Evolutionary conservation across 1,140 invertebrate species (phyloP), one percentile per base, ranked within the genome.

Genomic region (Copidosoma floridanum): DNA sequence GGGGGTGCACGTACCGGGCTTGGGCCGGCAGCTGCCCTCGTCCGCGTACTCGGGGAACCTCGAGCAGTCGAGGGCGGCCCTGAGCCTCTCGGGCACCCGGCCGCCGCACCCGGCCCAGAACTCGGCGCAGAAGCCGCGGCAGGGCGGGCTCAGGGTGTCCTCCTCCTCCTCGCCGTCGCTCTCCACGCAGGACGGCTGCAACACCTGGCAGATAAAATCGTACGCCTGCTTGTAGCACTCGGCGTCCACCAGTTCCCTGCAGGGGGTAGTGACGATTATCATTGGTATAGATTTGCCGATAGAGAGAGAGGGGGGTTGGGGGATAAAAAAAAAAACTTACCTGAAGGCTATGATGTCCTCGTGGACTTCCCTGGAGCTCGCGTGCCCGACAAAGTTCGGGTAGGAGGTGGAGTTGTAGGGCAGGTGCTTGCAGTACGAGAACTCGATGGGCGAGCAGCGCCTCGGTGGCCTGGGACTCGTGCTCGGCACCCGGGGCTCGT

Each of bases 211-310:
- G 8, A 95, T 85, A 70, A 94, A 93, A 63, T 94, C 91, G 75
- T 90, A 88, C 2, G 92, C 90, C 63, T 90, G 81, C 59, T 89
- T 82, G 65, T 91, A 93, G 71, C 93, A 95, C 77, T 94, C 92
- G 1, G 90, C 90, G 71, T 95, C 92, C 2, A 94, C 86, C 1
- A 94, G 78, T 75, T 94, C 91, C 57, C 92, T 87, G 73, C 46
- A 70, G 59, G 18, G 6, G 0, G n/a, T n/a, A 32, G 29, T 12
- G 29, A 32, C 29, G 6, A 32, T 32, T 32, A 32, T 32, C 29
- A 32, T 32, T 32, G 29, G 29, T 32, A 32, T 32, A 41, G 16
- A 41, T 41, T 41, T 41, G 14, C n/a, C n/a, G 32, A 35, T 35
- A 35, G 14, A 14, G 14, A 35, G 7, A 35, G 32, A 8, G 14